Evolutionary conservation across 2,888 invertebrate genomes (phyloP).

Genomic region (Periphyllus acericola): DNA sequence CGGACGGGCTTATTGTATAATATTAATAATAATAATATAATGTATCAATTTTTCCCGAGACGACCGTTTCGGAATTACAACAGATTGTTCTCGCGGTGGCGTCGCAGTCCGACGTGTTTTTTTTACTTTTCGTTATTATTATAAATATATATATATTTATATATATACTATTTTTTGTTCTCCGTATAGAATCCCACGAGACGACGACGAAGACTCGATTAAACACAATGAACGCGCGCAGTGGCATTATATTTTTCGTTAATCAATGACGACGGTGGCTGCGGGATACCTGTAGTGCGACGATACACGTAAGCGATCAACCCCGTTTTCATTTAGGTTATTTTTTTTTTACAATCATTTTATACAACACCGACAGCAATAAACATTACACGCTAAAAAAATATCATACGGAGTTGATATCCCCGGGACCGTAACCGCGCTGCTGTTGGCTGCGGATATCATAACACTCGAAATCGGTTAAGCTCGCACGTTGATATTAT

Average conservation of each 20-base stretch:
- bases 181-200: constrained; percentile 26
- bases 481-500: background rate
- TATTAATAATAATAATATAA: background rate
- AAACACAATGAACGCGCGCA: background rate
- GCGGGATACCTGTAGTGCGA: constrained; percentile 21
- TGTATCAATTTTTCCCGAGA: background rate
- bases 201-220: constrained; percentile 17
- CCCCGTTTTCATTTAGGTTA: constrained; percentile 3
- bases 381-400: background rate
- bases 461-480: background rate
- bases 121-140: background rate
- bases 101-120: background rate
- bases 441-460: background rate
- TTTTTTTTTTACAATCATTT: background rate
- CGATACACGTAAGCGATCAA: background rate
- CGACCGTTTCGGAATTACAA: constrained; percentile 17
- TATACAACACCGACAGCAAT: background rate
- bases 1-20: no score
- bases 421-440: background rate
- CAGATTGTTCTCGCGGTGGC: constrained; percentile 43
- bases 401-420: background rate
- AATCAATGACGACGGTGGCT: constrained; percentile 21
- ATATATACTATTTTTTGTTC: constrained; percentile 38
- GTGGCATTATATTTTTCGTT: constrained; percentile 44
- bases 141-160: background rate